Evolutionary conservation across 2,797 vertebrate species (phyloP), one percentile per base, ranked within the genome.

Genomic region (Darevskia mixta): DNA sequence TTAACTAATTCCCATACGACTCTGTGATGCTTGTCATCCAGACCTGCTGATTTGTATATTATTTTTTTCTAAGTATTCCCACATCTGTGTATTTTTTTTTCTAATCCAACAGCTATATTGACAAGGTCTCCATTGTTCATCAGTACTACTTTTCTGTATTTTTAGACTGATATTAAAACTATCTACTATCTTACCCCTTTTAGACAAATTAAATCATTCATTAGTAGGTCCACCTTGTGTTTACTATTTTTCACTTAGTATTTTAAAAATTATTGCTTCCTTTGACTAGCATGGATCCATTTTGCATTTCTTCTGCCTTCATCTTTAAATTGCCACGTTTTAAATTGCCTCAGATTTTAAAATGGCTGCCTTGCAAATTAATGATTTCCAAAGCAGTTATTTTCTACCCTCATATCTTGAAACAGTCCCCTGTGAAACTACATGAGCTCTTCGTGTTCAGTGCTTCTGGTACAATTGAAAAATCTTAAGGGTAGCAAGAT

Each of bases 31-130:
- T 0, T 95, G 94, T 96, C 94, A 95, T 91, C 91, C 88, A 90
- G 89, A 94, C 75, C 90, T 90, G 82, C 89, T 93, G 90, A 93
- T 95, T 95, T 95, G 91, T 91, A 89, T 95, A 94, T 95, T 95
- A 95, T 87, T 91, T 95, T 95, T 95, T 95, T 91, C 29, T 25
- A 86, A 90, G 79, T 94, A 95, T 95, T 96, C 92, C 92, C 92
- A 91, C 93, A 90, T 87, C 90, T 95, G 94, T 91, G 94, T 93
- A 91, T 93, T 94, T 95, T 61, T 61, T 38, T 49, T 41, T n/a
- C 43, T 58, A 82, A 66, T 27, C 29, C 90, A 95, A 94, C 94
- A 95, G n/a, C 85, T 86, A 66, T 93, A 92, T 93, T 93, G 90
- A 77, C 89, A 94, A 81, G 81, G 69, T 92, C 86, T 94, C 95